Evolutionary conservation across 2,113 vertebrate genomes (phyloP).

Genomic region (Thryonomys swinderianus): DNA sequence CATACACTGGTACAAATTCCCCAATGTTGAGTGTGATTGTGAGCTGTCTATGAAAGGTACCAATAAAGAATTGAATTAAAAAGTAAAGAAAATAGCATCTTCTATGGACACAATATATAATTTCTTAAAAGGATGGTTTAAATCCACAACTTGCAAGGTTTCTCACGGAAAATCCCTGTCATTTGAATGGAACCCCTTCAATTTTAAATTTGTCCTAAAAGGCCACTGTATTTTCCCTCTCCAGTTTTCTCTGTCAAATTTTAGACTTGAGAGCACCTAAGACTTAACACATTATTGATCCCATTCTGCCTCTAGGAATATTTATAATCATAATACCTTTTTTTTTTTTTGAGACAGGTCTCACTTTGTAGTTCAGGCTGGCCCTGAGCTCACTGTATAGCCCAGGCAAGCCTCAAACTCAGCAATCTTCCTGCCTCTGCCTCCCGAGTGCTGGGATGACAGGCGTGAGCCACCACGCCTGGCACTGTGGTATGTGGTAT

Average conservation of each 20-base stretch:
- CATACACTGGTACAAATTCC: no score
- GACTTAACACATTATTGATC: not conserved
- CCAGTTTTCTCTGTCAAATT: not conserved
- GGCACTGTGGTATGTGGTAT: no score
- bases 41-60: no score
- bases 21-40: no score
- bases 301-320: not conserved
- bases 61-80: no score
- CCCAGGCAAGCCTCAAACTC: no score
- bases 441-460: no score
- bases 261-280: not conserved
- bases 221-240: not conserved
- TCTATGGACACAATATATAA: not conserved
- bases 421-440: no score
- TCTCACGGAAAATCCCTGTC: constrained; percentile 2
- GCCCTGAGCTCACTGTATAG: no score
- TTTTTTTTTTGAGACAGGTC: no score
- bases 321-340: not conserved
- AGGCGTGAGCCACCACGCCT: no score
- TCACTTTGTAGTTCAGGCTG: no score
- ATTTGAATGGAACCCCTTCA: not conserved
- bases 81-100: not conserved
- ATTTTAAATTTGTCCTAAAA: constrained; percentile 54
- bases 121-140: constrained; percentile 28
- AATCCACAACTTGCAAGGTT: not conserved